Base-by-base conservation (phyloP, 2,888 invertebrate genomes). In the Hetaerina titia region DNA sequence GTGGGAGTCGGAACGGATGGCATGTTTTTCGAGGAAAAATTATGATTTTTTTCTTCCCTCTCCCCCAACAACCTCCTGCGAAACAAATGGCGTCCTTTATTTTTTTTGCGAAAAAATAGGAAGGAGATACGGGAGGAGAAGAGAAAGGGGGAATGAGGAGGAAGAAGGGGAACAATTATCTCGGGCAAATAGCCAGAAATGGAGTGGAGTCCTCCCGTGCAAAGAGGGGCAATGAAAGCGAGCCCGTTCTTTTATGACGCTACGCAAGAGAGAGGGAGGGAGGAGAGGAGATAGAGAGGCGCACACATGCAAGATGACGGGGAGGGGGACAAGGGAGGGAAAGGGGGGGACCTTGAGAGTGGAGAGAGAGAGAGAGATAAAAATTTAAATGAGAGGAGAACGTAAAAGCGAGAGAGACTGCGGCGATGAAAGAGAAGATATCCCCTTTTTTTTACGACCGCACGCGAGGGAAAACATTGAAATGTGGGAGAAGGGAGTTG, bases 131-230 rank as follows among this genome's bases (percentile, higher is more conserved):
- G 60, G 17, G 31, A 63, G 60, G 90, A 90, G 25, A 9, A 6
- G 31, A 45, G 56, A 19, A 88, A 56, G 56, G 31, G 88, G 69
- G 56, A 19, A 45, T 45, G 45, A 45, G 88, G 56, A 63, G 90
- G 45, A 64, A 60, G 8, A 25, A 60, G n/a, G 9, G 25, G 25
- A 90, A 64, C 63, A 63, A 64, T 45, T 64, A 90, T 64, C 31
- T 63, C 63, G 64, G 63, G 63, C 90, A 64, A 31, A 90, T 81
- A 81, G 81, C 81, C 81, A 81, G 81, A 81, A 81, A 81, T 81
- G 81, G 81, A 81, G 81, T 81, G 81, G 81, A 81, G 81, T 22
- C 81, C 81, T 81, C n/a, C 5, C n/a, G 13, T 31, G 81, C 81
- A 31, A 69, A 81, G 81, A 31, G 81, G 31, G 81, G 81, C 81